phyloP scores from a whole-genome alignment of 2,888 invertebrate species.

The Colostygia pectinataria region DNA sequence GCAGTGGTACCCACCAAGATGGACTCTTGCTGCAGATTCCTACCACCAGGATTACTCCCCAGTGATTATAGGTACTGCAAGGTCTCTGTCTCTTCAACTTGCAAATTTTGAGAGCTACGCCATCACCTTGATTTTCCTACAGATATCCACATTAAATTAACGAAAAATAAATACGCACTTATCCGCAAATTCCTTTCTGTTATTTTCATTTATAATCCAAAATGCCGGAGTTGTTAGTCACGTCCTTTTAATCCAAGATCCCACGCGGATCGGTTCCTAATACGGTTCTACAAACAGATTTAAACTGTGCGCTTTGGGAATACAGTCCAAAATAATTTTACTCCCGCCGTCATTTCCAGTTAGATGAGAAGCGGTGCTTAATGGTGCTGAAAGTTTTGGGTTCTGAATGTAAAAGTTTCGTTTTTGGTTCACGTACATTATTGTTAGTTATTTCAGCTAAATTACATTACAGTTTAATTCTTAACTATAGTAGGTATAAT shows the following conservation, averaged over 20 bases:
- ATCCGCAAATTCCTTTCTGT: no score
- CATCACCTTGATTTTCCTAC: no score
- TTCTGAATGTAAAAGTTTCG: conserved; percentile 19
- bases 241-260: conserved; percentile 13
- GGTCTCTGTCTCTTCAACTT: no score
- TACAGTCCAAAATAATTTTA: conserved; percentile 14
- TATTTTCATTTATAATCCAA: conserved; percentile 12
- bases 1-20: no score
- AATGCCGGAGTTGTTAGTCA: conserved; percentile 1
- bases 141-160: no score
- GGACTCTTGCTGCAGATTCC: no score
- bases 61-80: no score
- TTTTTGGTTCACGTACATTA: conserved; percentile 7
- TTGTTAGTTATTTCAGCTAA: conserved; percentile 12
- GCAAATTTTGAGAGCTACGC: no score
- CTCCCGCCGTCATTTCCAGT: conserved; percentile 13
- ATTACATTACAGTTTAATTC: background rate
- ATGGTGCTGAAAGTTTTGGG: conserved; percentile 20
- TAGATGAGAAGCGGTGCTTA: conserved; percentile 21
- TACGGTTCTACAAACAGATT: conserved; percentile 1
- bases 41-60: no score
- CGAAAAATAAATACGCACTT: no score
- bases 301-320: conserved; percentile 3
- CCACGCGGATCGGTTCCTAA: conserved; percentile 14
- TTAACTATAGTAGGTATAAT: no score